A percentile compares a stretch with the other conserved stretches of the same genome.
Conservation (phyloP, 2,113 vertebrate species). For the Diadophis punctatus region DNA sequence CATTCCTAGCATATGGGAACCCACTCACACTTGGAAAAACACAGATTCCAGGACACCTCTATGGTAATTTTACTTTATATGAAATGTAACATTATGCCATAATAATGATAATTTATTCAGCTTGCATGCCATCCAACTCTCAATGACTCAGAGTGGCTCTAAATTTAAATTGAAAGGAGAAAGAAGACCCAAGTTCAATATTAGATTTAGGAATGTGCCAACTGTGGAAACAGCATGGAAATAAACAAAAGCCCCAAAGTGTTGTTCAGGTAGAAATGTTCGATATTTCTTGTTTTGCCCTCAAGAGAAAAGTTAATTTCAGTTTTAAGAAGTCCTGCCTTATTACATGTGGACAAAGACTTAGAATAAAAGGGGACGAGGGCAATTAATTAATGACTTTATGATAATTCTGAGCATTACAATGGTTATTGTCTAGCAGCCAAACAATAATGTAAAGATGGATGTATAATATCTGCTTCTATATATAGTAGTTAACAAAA, state of each 20-base stretch:
- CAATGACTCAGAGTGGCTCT: not conserved
- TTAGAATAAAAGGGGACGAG: not conserved
- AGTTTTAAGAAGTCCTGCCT: not conserved
- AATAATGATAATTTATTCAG: not conserved
- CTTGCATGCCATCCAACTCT: not conserved
- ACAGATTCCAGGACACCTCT: not conserved
- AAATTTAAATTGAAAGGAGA: not conserved
- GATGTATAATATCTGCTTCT: not conserved
- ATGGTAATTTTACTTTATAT: not conserved
- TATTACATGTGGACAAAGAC: not conserved
- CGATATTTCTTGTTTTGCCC: not conserved
- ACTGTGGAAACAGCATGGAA: not conserved
- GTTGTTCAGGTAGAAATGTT: not conserved
- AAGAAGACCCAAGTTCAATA: not conserved
- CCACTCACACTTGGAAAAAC: not conserved
- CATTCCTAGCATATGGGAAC: not conserved
- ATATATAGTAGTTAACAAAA: slow-evolving; percentile 10
- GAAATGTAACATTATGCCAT: not conserved
- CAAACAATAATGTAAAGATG: slow-evolving; percentile 17
- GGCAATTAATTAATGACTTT: not conserved
- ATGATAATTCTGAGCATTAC: not conserved
- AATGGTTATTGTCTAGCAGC: slow-evolving; percentile 26
- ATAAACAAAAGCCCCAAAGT: not conserved
- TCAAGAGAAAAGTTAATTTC: not conserved
- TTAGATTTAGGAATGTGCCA: not conserved